phyloP scores from a whole-genome alignment of 1,140 invertebrate genomes.

The Fopius arisanus region DNA sequence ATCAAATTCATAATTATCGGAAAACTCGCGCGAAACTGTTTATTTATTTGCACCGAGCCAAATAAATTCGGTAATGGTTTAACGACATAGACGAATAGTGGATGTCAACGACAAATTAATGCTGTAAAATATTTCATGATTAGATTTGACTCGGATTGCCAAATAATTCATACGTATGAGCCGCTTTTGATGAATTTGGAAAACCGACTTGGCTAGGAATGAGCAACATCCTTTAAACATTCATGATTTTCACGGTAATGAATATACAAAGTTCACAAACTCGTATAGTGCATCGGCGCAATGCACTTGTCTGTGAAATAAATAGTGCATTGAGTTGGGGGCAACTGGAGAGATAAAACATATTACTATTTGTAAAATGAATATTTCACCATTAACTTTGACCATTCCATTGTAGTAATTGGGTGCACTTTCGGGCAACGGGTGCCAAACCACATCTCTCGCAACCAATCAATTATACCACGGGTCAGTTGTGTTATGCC shows the following conservation, averaged over 20 bases:
- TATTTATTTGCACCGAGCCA: no score
- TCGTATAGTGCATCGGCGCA: neutral
- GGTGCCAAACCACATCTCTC: slow-evolving; percentile 57
- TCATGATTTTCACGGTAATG: neutral
- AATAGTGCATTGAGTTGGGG: neutral
- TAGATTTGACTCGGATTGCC: neutral
- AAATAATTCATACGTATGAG: neutral
- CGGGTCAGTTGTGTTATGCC: slow-evolving; percentile 45
- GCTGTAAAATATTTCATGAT: neutral
- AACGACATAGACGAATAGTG: no score
- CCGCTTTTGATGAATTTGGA: neutral
- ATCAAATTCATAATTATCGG: neutral
- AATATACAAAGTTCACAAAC: neutral
- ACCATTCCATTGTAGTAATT: slow-evolving; percentile 59
- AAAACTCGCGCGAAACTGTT: neutral
- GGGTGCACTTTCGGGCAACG: slow-evolving; percentile 56
- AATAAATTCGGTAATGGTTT: no score
- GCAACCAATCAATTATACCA: slow-evolving; percentile 56
- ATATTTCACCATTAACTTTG: slow-evolving; percentile 62
- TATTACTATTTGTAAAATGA: slow-evolving; percentile 49
- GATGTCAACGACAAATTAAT: neutral
- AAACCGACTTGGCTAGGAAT: neutral
- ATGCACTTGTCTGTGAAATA: neutral
- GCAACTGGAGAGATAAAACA: neutral
- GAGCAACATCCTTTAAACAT: neutral